Conservation (phyloP, 2,113 vertebrate species). For the Piaya cayana region DNA sequence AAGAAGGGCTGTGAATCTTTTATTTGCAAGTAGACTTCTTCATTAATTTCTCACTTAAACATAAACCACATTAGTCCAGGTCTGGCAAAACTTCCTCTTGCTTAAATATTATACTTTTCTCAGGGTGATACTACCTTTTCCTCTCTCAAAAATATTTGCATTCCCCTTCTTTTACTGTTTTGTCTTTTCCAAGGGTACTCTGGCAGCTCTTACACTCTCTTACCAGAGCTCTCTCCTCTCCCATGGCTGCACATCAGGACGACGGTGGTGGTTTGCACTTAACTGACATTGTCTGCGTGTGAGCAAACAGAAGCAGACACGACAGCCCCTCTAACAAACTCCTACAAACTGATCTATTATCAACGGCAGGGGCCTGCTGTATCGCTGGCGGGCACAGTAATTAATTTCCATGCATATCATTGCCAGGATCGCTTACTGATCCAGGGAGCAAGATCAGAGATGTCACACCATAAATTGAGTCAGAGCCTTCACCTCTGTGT, state of each 20-base stretch:
- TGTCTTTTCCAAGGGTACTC: background rate
- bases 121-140: rapidly evolving
- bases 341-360: conserved; percentile 76
- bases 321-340: conserved; percentile 66
- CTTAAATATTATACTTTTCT: background rate
- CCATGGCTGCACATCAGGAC: rapidly evolving
- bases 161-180: background rate
- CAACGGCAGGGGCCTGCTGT: conserved; percentile 46
- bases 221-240: background rate
- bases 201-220: rapidly evolving
- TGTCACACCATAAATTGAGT: conserved; percentile 89
- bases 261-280: background rate
- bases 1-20: background rate
- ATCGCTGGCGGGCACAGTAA: conserved; percentile 76
- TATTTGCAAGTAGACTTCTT: background rate
- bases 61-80: rapidly evolving
- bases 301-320: conserved; percentile 50
- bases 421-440: conserved; percentile 89
- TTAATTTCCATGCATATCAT: conserved; percentile 93
- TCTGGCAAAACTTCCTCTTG: background rate
- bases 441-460: conserved; percentile 78
- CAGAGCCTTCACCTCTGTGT: conserved; percentile 82
- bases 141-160: rapidly evolving
- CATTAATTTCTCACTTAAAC: background rate
- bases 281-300: conserved; percentile 40